Evolutionary conservation across 2,888 invertebrate species (phyloP), one percentile per base, ranked within the genome.

Genomic region (Agrypnus murinus): DNA sequence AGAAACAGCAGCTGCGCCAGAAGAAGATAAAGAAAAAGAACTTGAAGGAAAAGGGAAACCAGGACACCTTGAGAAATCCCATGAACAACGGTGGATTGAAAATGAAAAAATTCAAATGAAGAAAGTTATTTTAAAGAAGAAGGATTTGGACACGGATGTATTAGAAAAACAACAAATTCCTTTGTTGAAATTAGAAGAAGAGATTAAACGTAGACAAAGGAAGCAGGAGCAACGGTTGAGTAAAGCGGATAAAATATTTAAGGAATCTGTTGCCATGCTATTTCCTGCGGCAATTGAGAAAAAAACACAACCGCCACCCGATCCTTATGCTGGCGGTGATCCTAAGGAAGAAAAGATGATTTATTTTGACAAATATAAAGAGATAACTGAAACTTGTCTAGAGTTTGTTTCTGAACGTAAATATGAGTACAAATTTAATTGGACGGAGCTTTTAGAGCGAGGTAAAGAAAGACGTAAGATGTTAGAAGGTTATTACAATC

Each of bases 71-170:
- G 82, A 86, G 7, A 82, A 88, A 80, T 88, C 88, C 71, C 87
- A 17, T 14, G n/a, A 31, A 0, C 6, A 10, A 1, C 10, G 89
- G 74, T 91, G 91, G 89, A 88, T 90, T 76, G 87, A 87, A 71
- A 88, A 91, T 75, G 90, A 92, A 78, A 87, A 92, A 55, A 89
- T 89, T 74, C 87, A 91, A 0, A 91, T 93, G 81, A 87, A 91
- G 83, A 82, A 87, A 82, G 86, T 90, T 71, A 87, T 93, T 79
- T 84, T 92, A 34, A 88, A 88, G 3, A 91, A 90, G 72, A 92
- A 91, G 77, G 88, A 90, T 74, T 86, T 92, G 34, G 88, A 90
- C 63, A 87, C 87, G 74, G 88, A 89, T 40, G 88, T 90, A 72
- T 79, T 92, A 9, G 87, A 90, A 72, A 89, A 87, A 77, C 87